These are phyloP conservation scores for Gastrophryne carolinensis DNA, from an alignment of 2,797 vertebrate species.

Conservation along the genomic window DNA sequence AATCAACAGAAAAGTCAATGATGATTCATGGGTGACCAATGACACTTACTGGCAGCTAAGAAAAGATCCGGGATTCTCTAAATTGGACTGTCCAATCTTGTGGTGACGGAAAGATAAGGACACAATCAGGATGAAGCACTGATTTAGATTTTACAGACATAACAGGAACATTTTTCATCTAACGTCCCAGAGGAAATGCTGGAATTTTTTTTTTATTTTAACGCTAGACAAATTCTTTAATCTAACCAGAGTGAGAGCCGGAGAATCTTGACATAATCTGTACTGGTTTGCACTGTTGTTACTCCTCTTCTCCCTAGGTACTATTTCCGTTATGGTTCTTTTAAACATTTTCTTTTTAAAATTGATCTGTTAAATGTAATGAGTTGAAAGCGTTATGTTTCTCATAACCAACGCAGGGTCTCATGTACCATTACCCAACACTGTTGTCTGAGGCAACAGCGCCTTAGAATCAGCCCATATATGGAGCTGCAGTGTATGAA, in stretches of 20 bases:
- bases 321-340: conserved; percentile 3
- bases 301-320: not conserved
- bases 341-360: not conserved
- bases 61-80: conserved; percentile 83
- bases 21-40: conserved; percentile 93
- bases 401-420: no score
- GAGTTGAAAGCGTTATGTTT: not conserved
- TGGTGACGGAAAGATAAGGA: conserved; percentile 76
- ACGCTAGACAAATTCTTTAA: not conserved
- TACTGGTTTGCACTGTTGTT: not conserved
- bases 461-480: no score
- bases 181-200: not conserved
- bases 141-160: conserved; percentile 24
- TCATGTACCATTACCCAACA: no score
- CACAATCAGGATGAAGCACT: not conserved
- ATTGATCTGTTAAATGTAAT: not conserved
- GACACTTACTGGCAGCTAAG: conserved; percentile 90
- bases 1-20: conserved; percentile 79
- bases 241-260: not conserved
- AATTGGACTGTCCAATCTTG: conserved; percentile 81
- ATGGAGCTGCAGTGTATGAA: no score
- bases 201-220: not conserved
- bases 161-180: conserved; percentile 21
- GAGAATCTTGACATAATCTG: not conserved
- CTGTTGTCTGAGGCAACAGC: no score